Evolutionary conservation across 2,888 invertebrate genomes (phyloP).

Genomic region (Caenorhabditis imperialis): DNA sequence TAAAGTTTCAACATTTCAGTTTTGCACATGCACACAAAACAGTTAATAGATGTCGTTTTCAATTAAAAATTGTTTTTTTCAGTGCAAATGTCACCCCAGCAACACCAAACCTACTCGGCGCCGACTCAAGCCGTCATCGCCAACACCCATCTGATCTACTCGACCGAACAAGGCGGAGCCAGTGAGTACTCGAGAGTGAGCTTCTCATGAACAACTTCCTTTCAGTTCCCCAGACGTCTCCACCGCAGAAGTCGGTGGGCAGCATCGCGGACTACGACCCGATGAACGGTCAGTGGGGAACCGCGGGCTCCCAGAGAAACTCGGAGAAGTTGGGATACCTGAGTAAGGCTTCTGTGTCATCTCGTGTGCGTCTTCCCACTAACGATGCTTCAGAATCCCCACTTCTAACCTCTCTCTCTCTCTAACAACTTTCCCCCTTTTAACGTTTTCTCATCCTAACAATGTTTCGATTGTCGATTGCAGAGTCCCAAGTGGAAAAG

Average conservation of each 20-base stretch:
- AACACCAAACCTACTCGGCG: constrained; percentile 35
- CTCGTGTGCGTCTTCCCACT: not conserved
- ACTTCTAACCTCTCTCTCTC: not conserved
- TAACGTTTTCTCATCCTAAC: not conserved
- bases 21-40: no score
- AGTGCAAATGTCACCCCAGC: constrained; percentile 21
- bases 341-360: constrained; percentile 35
- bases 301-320: constrained; percentile 78
- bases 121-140: constrained; percentile 39
- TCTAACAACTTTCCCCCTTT: not conserved
- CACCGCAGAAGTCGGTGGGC: constrained; percentile 68
- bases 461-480: constrained; percentile 4
- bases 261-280: constrained; percentile 85
- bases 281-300: constrained; percentile 89
- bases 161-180: constrained; percentile 53
- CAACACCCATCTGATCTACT: constrained; percentile 48
- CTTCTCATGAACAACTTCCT: no score
- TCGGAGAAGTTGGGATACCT: constrained; percentile 54
- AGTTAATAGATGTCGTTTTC: not conserved
- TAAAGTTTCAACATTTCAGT: no score
- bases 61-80: not conserved
- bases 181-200: constrained; percentile 34
- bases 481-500: constrained; percentile 56
- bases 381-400: constrained; percentile 2
- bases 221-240: constrained; percentile 38